A percentile compares a stretch with the other conserved stretches of the same genome.
Conservation (phyloP, 30 jellyfish, hydroid and myxozoan species). For the Turritopsis dohrnii region DNA sequence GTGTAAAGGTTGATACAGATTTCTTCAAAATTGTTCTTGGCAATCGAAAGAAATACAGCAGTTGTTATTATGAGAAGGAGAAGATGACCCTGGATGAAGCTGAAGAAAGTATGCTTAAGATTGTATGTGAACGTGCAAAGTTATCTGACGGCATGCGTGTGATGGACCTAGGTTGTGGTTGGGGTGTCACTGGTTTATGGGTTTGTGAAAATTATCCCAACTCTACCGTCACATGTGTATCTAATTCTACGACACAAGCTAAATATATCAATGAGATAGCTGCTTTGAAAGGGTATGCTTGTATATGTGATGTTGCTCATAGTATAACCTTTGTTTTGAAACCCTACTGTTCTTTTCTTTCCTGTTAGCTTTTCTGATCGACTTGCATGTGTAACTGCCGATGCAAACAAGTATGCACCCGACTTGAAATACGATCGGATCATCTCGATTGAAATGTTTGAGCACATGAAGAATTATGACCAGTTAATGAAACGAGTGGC, state of each 20-base stretch:
- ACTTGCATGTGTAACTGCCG: conserved; percentile 64
- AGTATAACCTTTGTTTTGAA: background rate
- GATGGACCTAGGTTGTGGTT: conserved; percentile 87
- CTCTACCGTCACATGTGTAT: conserved; percentile 51
- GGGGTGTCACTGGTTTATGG: conserved; percentile 86
- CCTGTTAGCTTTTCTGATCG: conserved; percentile 18
- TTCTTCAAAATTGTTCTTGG: conserved; percentile 60
- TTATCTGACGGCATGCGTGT: conserved; percentile 59
- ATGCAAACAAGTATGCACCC: conserved; percentile 62
- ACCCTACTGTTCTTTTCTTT: background rate
- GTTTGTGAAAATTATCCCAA: conserved; percentile 56
- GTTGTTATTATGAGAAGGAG: conserved; percentile 46
- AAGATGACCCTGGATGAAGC: conserved; percentile 48
- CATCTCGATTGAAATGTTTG: conserved; percentile 86
- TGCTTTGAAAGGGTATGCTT: conserved; percentile 37
- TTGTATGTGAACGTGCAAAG: conserved; percentile 56
- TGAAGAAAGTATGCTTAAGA: conserved; percentile 55
- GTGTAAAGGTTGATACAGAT: conserved; percentile 50
- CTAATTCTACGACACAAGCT: conserved; percentile 65
- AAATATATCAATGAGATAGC: conserved; percentile 51
- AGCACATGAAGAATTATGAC: conserved; percentile 81
- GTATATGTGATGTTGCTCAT: too few relatives aligned
- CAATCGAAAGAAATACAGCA: conserved; percentile 68
- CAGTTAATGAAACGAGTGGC: conserved; percentile 58
- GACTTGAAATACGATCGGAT: conserved; percentile 63